Evolutionary conservation across 2,888 invertebrate genomes (phyloP).

Genomic region (Branchellion lobata): DNA sequence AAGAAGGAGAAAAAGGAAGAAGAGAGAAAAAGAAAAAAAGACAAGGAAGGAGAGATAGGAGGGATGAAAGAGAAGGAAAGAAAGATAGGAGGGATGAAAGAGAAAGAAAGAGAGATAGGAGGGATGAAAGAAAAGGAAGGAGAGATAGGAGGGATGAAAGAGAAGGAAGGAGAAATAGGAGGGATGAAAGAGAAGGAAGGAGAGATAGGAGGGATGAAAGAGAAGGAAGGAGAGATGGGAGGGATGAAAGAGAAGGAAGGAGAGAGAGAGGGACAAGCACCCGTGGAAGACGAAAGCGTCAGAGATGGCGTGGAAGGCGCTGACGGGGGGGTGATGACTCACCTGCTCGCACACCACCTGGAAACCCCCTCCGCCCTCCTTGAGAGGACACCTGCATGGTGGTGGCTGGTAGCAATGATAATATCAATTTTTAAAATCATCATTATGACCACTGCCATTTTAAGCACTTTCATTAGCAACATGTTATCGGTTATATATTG

Average conservation of each 20-base stretch:
- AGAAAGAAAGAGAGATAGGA: too few relatives aligned
- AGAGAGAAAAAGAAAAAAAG: too few relatives aligned
- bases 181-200: too few relatives aligned
- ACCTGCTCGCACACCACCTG: constrained; percentile 69
- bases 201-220: background rate
- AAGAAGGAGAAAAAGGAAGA: too few relatives aligned
- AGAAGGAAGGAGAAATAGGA: too few relatives aligned
- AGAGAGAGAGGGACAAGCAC: constrained; percentile 57
- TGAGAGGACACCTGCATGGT: background rate
- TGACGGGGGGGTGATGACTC: constrained; percentile 92
- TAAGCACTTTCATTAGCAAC: too few relatives aligned
- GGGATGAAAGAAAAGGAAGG: too few relatives aligned
- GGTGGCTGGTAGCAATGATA: background rate
- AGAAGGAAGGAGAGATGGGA: background rate
- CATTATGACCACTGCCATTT: background rate
- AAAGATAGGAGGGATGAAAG: too few relatives aligned
- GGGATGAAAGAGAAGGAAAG: too few relatives aligned
- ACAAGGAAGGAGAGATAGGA: too few relatives aligned
- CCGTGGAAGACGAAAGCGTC: constrained; percentile 75
- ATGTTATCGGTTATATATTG: too few relatives aligned
- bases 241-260: background rate
- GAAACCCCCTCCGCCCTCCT: constrained; percentile 59
- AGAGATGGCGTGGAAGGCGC: constrained; percentile 88
- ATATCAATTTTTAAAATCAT: background rate
- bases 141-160: too few relatives aligned